Evolutionary conservation across 2,888 invertebrate species (phyloP).

Genomic region (Lasioglossum lativentre): DNA sequence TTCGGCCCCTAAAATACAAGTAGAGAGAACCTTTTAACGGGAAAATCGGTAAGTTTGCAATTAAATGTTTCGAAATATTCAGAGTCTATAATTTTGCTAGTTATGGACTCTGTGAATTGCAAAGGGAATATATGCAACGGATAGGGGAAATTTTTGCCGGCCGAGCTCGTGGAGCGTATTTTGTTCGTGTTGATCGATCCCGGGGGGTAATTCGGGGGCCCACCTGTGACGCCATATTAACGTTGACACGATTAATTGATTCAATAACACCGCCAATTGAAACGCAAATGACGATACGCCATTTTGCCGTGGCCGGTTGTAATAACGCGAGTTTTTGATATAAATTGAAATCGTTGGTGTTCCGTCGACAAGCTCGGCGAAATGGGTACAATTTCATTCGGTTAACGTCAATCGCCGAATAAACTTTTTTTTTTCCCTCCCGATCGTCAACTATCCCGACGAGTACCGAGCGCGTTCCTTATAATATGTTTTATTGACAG

Average conservation of each 20-base stretch:
- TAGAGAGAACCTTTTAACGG: too few species aligned
- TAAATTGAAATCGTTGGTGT: conserved; percentile 38
- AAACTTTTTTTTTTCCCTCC: not conserved
- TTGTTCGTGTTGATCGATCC: not conserved
- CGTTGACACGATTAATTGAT: conserved; percentile 36
- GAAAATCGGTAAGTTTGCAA: too few species aligned
- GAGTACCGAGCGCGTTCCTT: not conserved
- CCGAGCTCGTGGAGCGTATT: not conserved
- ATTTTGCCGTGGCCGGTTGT: not conserved
- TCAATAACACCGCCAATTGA: conserved; percentile 24
- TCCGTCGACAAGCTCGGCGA: not conserved
- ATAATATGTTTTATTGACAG: not conserved
- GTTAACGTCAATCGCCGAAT: not conserved
- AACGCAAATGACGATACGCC: conserved; percentile 25
- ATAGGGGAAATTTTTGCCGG: not conserved
- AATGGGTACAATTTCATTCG: not conserved
- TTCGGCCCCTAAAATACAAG: too few species aligned
- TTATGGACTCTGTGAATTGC: not conserved
- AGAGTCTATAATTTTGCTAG: not conserved
- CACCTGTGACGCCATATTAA: not conserved
- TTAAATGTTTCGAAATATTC: not conserved
- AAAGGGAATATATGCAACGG: not conserved
- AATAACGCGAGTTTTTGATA: conserved; percentile 33
- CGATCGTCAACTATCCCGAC: not conserved
- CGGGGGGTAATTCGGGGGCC: not conserved